A percentile compares a stretch with the other conserved stretches of the same genome.
phyloP scores from a whole-genome alignment of 2,888 invertebrate genomes.

The Phlogophora meticulosa region DNA sequence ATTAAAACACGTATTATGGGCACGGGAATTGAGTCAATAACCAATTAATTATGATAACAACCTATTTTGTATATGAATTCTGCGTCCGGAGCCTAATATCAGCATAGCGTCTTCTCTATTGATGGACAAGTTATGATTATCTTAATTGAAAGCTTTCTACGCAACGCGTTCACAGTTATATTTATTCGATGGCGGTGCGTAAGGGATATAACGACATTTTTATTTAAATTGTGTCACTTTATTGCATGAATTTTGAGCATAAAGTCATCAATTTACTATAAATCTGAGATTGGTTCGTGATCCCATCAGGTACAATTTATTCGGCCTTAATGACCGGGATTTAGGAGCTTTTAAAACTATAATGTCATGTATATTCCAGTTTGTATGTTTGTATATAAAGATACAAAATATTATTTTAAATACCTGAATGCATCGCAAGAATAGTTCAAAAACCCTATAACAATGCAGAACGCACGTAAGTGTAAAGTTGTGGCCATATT shows the following conservation, averaged over 20 bases:
- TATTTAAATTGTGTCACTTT: slow-evolving; percentile 55
- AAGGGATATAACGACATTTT: slow-evolving; percentile 35
- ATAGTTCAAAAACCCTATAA: slow-evolving; percentile 52
- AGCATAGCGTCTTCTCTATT: slow-evolving; percentile 60
- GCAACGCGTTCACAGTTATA: slow-evolving; percentile 29
- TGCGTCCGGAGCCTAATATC: slow-evolving; percentile 55
- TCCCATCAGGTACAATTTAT: slow-evolving; percentile 41
- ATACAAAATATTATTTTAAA: slow-evolving; percentile 9
- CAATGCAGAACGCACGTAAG: slow-evolving; percentile 54
- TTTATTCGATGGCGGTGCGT: slow-evolving; percentile 41
- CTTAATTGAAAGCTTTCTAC: slow-evolving; percentile 59
- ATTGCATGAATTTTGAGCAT: slow-evolving; percentile 46
- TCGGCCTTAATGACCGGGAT: slow-evolving; percentile 33
- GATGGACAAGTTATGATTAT: slow-evolving; percentile 50
- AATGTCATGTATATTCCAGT: slow-evolving; percentile 31
- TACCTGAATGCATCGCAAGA: slow-evolving; percentile 20
- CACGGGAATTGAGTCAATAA: slow-evolving; percentile 63
- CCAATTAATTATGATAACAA: slow-evolving; percentile 75
- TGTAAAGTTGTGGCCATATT: slow-evolving; percentile 57
- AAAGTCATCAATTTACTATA: slow-evolving; percentile 54
- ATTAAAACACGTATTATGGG: slow-evolving; percentile 63
- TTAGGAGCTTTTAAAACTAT: slow-evolving; percentile 45
- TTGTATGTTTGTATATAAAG: not conserved
- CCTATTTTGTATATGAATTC: slow-evolving; percentile 66
- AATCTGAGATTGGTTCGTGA: slow-evolving; percentile 46